Evolutionary conservation across 2,797 vertebrate genomes (phyloP), one percentile per base, ranked within the genome.

Genomic region (Apodemus agrarius): DNA sequence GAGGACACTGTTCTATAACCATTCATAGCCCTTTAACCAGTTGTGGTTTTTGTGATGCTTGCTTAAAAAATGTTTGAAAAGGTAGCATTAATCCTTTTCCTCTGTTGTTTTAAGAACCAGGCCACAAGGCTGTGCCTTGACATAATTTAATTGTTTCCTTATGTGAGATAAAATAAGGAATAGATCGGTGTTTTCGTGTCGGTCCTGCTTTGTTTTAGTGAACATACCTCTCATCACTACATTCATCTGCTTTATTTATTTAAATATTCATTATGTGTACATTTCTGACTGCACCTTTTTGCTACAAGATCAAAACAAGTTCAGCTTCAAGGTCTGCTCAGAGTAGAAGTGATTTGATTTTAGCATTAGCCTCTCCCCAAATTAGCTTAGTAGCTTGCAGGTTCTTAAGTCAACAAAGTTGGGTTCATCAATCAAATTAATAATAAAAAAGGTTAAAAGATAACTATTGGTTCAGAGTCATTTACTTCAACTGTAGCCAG

Each of bases 11-110:
- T 69, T 86, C 49, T 10, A 4, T 67, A 24, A 52, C 43, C n/a
- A 84, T 67, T 21, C 14, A 5, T 11, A n/a, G 59, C 40, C 17
- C 82, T 92, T 94, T 88, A 86, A 65, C 29, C 40, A 79, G 5
- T 87, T 83, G 81, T 37, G 29, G 6, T 59, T 40, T 21, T 72
- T 87, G 29, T 87, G 57, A 80, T 85, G 43, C 80, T 74, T 91
- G 34, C 76, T 93, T 92, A 43, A 95, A 89, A 81, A 63, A 82
- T 93, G 16, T 26, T 86, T 93, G 63, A 75, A 94, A 97, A 75
- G 59, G 40, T 31, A n/a, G 81, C 43, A 85, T 63, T 17, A 78
- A 43, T 90, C 12, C 14, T 94, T 29, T 1, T 24, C 24, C n/a
- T 26, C 75, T 67, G 26, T 19, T 89, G 34, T 52, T 90, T 43